Percentiles rank a stretch among this genome's conserved stretches.
These are phyloP conservation scores for Lagopus leucura DNA, from an alignment of 2,113 vertebrate genomes.

Conservation along the genomic window DNA sequence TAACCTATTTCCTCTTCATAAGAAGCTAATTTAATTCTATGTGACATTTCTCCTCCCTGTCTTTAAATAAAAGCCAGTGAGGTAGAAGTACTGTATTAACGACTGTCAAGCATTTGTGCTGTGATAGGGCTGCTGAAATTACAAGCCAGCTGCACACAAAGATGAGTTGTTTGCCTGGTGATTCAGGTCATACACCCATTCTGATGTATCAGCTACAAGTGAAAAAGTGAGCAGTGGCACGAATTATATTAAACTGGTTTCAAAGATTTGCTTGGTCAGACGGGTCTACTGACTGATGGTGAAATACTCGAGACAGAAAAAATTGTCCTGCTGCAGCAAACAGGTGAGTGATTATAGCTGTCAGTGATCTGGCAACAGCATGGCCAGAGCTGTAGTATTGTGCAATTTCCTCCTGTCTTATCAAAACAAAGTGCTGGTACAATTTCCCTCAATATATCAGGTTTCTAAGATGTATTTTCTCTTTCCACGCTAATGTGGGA, in stretches of 20 bases:
- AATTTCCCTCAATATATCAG: neutral
- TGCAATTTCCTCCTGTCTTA: neutral
- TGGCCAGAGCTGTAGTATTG: neutral
- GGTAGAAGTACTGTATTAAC: neutral
- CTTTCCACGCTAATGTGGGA: fast-evolving
- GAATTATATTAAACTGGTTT: neutral
- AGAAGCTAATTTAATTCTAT: neutral
- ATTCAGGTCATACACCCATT: neutral
- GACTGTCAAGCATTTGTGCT: neutral
- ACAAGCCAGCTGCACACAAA: neutral
- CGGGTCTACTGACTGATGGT: neutral
- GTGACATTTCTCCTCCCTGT: neutral
- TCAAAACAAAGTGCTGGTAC: neutral
- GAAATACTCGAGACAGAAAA: neutral
- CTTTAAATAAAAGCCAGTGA: neutral
- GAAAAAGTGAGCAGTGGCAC: neutral
- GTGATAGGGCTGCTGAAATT: neutral
- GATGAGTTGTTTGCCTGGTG: neutral
- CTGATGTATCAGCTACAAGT: neutral
- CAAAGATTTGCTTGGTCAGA: neutral
- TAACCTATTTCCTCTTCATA: neutral
- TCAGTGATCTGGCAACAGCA: neutral
- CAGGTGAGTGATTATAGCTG: neutral
- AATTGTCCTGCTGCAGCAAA: neutral
- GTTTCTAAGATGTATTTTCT: neutral